phyloP scores from a whole-genome alignment of 2,113 vertebrate species.

The Actenoides hombroni region DNA sequence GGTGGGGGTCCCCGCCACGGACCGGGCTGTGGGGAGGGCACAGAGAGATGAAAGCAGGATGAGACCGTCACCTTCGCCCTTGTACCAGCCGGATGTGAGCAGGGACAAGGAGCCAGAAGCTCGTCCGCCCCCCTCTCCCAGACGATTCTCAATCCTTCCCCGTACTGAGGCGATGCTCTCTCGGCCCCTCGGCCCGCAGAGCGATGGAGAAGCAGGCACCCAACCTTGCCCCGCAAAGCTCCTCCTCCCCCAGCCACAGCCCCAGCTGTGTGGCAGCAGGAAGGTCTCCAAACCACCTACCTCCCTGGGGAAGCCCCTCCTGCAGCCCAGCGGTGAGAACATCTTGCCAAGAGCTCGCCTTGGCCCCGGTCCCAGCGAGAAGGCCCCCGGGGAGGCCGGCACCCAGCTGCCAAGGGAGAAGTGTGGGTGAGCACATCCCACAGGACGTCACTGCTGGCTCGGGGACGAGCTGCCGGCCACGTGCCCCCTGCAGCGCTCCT shows the following conservation, averaged over 20 bases:
- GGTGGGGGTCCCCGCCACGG: rapidly evolving
- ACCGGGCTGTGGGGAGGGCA: background rate
- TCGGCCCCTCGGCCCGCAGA: rapidly evolving
- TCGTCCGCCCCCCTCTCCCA: rapidly evolving
- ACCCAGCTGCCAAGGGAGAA: background rate
- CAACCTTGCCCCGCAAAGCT: rapidly evolving
- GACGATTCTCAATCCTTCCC: rapidly evolving
- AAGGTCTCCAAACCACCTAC: background rate
- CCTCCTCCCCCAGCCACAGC: rapidly evolving
- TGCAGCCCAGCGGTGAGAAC: background rate
- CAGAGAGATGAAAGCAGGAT: background rate
- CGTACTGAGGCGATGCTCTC: rapidly evolving
- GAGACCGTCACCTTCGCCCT: background rate
- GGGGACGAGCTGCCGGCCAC: background rate
- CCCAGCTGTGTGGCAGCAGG: background rate
- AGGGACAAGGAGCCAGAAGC: background rate
- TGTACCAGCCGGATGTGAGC: background rate
- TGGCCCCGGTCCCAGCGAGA: rapidly evolving
- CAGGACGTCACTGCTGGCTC: background rate
- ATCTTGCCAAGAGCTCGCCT: background rate
- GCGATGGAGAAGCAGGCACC: rapidly evolving
- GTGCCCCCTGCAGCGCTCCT: background rate
- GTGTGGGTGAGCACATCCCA: background rate
- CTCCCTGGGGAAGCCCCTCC: background rate
- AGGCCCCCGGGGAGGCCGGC: background rate